phyloP scores from a whole-genome alignment of 2,797 vertebrate genomes.

The Catamblyrhynchus diadema region DNA sequence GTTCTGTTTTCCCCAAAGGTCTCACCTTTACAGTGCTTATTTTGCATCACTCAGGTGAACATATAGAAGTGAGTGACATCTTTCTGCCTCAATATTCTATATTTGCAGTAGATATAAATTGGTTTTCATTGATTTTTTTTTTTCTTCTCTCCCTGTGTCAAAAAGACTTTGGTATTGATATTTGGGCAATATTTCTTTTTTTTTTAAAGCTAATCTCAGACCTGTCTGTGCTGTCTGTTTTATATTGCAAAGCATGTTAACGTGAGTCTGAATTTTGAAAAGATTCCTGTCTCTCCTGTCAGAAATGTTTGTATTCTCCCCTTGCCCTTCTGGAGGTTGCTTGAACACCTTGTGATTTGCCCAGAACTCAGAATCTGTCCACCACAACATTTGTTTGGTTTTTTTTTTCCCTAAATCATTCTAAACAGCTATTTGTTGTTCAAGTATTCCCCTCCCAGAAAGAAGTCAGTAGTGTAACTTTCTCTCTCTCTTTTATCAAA shows the following conservation, averaged over 20 bases:
- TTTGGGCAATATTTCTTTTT: neutral
- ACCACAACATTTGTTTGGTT: neutral
- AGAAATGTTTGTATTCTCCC: neutral
- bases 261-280: neutral
- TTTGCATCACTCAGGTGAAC: neutral
- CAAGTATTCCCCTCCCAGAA: neutral
- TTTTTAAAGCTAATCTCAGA: neutral
- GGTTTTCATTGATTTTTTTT: neutral
- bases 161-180: neutral
- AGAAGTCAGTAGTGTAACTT: neutral
- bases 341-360: neutral
- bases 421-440: neutral
- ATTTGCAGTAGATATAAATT: neutral
- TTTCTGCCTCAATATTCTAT: neutral
- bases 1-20: neutral
- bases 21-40: neutral
- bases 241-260: neutral
- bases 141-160: neutral
- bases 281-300: neutral
- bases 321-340: rapidly evolving
- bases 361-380: neutral
- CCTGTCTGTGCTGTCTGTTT: neutral
- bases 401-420: neutral
- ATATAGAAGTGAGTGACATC: neutral
- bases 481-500: neutral